Percentiles rank a stretch among this genome's conserved stretches.
phyloP scores from a whole-genome alignment of 1,140 invertebrate species.

The Wiebesia pumilae region DNA sequence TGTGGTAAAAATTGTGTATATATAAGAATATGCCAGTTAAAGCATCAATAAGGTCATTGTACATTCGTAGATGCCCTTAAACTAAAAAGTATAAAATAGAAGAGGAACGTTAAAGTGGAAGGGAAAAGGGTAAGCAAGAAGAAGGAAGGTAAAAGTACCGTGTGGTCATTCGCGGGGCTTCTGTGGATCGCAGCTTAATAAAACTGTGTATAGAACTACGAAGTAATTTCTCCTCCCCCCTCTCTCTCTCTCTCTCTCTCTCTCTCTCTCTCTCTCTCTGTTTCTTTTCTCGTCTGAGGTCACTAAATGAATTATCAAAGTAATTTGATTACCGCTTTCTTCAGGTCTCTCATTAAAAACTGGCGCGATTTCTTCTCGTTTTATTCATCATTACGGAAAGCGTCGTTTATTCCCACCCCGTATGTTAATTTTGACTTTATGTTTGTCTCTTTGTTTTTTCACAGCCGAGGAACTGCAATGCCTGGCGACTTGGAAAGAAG shows the following conservation, averaged over 20 bases:
- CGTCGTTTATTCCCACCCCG: not conserved
- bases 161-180: conserved; percentile 58
- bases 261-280: not conserved
- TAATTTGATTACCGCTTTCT: conserved; percentile 67
- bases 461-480: conserved; percentile 81
- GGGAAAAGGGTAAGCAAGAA: not conserved
- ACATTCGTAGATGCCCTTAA: conserved; percentile 8
- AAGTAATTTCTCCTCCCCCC: not conserved
- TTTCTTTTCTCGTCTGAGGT: conserved; percentile 54
- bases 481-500: conserved; percentile 81
- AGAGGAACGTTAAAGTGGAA: conserved; percentile 1
- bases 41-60: not conserved
- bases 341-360: conserved; percentile 40
- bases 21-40: not conserved
- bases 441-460: conserved; percentile 54
- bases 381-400: not conserved
- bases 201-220: conserved; percentile 57
- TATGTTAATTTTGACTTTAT: not conserved
- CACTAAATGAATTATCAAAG: conserved; percentile 67
- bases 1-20: no score
- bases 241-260: not conserved
- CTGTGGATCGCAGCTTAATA: conserved; percentile 67
- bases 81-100: conserved; percentile 22
- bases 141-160: conserved; percentile 41
- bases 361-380: not conserved